These are phyloP conservation scores for Apocheima hispidaria DNA, from an alignment of 2,888 invertebrate species.

Conservation along the genomic window DNA sequence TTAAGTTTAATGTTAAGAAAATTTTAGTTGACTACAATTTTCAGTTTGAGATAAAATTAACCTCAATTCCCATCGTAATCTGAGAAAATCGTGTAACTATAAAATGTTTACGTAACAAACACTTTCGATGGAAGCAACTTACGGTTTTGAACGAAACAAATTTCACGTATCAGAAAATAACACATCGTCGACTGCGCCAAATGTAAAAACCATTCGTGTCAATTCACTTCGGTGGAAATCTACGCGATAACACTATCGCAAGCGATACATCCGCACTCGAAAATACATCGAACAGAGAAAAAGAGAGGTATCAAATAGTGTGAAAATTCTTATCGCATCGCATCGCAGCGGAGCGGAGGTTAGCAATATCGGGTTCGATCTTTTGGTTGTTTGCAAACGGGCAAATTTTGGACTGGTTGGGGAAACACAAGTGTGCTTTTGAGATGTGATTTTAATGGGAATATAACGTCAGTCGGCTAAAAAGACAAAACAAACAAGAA, in stretches of 20 bases:
- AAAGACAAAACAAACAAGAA: too few relatives aligned
- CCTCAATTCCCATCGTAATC: neutral
- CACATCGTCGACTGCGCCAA: constrained; percentile 29
- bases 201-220: constrained; percentile 29
- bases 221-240: constrained; percentile 33
- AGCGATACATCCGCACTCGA: constrained; percentile 19
- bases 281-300: constrained; percentile 12
- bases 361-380: constrained; percentile 42
- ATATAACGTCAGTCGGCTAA: too few relatives aligned
- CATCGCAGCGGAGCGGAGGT: constrained; percentile 45
- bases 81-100: neutral
- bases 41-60: neutral
- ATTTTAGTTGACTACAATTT: neutral
- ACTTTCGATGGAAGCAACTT: neutral
- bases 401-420: too few relatives aligned
- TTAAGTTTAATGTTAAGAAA: neutral
- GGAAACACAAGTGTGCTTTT: too few relatives aligned
- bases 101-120: neutral
- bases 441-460: too few relatives aligned
- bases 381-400: constrained; percentile 12
- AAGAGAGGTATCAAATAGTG: constrained; percentile 44
- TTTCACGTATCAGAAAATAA: constrained; percentile 25
- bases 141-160: neutral
- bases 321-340: constrained; percentile 55
- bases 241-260: constrained; percentile 21